phyloP scores from a whole-genome alignment of 2,113 vertebrate genomes.

The Lanius ludovicianus region DNA sequence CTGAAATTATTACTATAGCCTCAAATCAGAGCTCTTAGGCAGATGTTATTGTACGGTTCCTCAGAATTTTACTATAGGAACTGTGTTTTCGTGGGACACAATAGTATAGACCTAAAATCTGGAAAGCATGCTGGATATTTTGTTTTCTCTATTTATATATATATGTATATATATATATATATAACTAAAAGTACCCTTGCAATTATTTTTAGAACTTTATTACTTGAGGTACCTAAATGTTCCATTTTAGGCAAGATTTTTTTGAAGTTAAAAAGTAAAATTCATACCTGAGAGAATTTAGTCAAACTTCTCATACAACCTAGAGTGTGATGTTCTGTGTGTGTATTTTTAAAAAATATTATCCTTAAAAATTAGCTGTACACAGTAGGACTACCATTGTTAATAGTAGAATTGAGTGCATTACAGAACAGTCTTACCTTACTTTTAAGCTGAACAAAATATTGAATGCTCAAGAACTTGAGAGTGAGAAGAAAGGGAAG shows the following conservation, averaged over 20 bases:
- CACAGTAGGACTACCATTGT: neutral
- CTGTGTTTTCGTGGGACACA: rapidly evolving
- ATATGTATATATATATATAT: neutral
- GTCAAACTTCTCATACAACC: neutral
- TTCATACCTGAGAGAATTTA: neutral
- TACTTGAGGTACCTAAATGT: neutral
- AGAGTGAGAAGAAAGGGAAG: conserved; percentile 90
- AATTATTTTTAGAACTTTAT: neutral
- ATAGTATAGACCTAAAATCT: neutral
- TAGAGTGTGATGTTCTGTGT: neutral
- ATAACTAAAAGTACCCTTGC: neutral
- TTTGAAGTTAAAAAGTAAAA: neutral
- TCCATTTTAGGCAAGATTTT: neutral
- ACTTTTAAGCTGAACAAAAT: conserved; percentile 88
- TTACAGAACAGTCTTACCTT: neutral
- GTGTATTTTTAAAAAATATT: neutral
- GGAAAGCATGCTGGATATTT: neutral
- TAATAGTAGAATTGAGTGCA: neutral
- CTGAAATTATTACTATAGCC: neutral
- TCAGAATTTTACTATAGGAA: neutral
- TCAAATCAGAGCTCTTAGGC: neutral
- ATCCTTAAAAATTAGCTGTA: neutral
- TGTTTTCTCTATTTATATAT: neutral
- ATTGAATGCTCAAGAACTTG: conserved; percentile 87
- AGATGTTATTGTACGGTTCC: neutral